Conservation (phyloP, 2,797 vertebrate species). For the Halcyon chelicuti region DNA sequence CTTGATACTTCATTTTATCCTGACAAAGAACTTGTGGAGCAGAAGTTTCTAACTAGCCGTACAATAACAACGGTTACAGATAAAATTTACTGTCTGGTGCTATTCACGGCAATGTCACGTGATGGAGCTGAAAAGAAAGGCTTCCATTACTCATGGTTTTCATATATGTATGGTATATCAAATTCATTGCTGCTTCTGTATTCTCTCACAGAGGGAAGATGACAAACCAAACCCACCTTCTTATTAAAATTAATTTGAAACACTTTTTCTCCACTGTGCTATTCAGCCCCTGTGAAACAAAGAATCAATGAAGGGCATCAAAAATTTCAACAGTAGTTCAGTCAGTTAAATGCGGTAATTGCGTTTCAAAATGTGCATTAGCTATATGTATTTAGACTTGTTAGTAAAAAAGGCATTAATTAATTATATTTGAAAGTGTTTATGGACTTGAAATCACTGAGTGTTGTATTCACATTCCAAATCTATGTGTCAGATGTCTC, state of each 20-base stretch:
- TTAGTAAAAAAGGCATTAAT: background rate
- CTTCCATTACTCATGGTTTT: background rate
- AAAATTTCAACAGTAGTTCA: background rate
- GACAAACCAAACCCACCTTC: background rate
- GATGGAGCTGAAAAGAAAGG: background rate
- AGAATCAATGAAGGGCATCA: background rate
- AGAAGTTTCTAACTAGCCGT: background rate
- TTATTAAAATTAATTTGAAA: background rate
- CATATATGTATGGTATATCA: background rate
- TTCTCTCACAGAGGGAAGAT: background rate
- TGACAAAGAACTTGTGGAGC: background rate
- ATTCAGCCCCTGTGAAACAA: background rate
- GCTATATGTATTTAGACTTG: background rate
- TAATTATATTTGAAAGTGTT: background rate
- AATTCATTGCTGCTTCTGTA: background rate
- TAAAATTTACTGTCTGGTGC: background rate
- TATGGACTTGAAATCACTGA: background rate
- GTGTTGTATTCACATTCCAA: background rate
- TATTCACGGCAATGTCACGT: background rate
- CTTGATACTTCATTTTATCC: background rate
- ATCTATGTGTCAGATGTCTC: background rate
- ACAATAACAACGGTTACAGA: accelerated
- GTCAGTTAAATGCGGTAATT: background rate
- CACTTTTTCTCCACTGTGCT: background rate
- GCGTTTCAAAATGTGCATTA: background rate